These are phyloP conservation scores for Spilarctia lutea DNA, from an alignment of 2,888 invertebrate genomes.

Conservation along the genomic window DNA sequence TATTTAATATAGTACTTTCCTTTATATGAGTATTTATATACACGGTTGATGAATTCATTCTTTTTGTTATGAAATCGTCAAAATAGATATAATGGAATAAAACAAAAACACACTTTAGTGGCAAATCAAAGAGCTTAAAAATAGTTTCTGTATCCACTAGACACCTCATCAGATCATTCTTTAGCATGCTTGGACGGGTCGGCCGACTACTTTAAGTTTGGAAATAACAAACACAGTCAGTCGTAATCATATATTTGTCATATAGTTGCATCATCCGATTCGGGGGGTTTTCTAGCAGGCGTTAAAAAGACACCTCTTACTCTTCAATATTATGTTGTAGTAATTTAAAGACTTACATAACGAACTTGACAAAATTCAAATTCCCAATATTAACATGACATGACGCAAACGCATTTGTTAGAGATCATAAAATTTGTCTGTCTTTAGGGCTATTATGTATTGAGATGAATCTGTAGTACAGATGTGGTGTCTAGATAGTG, in stretches of 20 bases:
- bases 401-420: neutral
- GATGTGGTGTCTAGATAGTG: neutral
- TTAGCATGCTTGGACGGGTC: too few relatives aligned
- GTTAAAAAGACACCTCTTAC: too few relatives aligned
- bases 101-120: too few relatives aligned
- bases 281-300: too few relatives aligned
- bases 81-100: neutral
- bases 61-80: neutral
- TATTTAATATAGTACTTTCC: neutral
- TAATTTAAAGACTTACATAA: neutral
- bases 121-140: too few relatives aligned
- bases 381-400: neutral
- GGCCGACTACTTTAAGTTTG: too few relatives aligned
- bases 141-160: too few relatives aligned
- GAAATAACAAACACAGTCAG: too few relatives aligned
- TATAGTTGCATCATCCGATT: too few relatives aligned
- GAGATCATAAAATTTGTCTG: neutral
- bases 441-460: neutral
- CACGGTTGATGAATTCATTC: neutral
- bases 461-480: neutral
- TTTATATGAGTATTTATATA: neutral
- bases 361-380: neutral
- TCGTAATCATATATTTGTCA: too few relatives aligned
- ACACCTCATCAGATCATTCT: too few relatives aligned
- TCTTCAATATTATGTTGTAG: too few relatives aligned